Percentiles rank a stretch among this genome's conserved stretches.
phyloP scores from a whole-genome alignment of 1,140 invertebrate genomes.

The Temnothorax curvispinosus region DNA sequence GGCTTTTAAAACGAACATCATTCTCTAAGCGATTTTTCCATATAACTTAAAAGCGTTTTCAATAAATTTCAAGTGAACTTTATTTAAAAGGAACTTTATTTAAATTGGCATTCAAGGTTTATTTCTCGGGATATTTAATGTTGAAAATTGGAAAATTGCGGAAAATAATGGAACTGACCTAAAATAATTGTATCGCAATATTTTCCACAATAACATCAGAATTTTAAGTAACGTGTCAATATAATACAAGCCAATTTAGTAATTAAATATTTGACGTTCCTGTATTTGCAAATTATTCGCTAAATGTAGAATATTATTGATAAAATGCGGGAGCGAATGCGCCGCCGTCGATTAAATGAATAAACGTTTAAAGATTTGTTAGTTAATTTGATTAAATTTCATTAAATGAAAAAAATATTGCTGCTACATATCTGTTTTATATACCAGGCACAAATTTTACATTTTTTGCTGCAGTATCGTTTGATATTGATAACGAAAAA shows the following conservation, averaged over 20 bases:
- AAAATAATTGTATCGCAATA: conserved; percentile 7
- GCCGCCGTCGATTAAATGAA: conserved; percentile 34
- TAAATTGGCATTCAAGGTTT: neutral
- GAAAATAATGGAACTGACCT: neutral
- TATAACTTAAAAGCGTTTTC: neutral
- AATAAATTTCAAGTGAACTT: neutral
- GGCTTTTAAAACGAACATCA: neutral
- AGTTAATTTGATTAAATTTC: conserved; percentile 25
- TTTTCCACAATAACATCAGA: conserved; percentile 1
- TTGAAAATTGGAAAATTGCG: neutral
- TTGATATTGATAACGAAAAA: neutral
- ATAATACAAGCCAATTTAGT: conserved; percentile 46
- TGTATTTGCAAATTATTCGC: conserved; percentile 37
- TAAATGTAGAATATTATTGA: conserved; percentile 43
- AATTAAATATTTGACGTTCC: conserved; percentile 55
- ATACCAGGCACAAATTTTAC: neutral
- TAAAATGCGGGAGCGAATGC: conserved; percentile 25
- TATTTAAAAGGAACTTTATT: neutral
- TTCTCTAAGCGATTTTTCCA: neutral
- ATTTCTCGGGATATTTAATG: neutral
- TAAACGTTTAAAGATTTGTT: conserved; percentile 50
- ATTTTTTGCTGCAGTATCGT: neutral
- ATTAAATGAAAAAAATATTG: conserved; percentile 39
- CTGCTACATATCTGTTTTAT: neutral
- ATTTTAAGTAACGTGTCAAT: conserved; percentile 34